phyloP scores from a whole-genome alignment of 2,113 vertebrate genomes.

The Callopanchax toddi region DNA sequence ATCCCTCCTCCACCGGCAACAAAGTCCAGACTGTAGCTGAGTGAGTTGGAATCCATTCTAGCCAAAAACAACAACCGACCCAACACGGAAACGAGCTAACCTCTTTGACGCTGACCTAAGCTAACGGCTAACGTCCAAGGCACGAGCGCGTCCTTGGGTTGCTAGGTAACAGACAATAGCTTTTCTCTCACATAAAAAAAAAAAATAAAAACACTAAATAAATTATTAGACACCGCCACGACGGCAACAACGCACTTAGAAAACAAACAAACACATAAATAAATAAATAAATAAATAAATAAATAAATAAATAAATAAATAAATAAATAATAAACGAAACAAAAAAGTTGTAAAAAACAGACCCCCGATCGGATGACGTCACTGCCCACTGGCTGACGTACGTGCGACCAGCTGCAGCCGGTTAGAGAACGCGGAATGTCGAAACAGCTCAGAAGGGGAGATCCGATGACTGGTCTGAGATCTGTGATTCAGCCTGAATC shows the following conservation, averaged over 20 bases:
- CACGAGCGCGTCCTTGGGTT: background rate
- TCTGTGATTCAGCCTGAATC: background rate
- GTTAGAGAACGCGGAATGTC: background rate
- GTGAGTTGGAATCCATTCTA: conserved; percentile 80
- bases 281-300: no score
- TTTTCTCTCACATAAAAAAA: background rate
- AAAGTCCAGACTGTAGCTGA: conserved; percentile 81
- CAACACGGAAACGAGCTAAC: background rate
- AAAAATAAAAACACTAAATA: no score
- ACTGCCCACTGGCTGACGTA: background rate
- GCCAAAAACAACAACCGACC: no score
- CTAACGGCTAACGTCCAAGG: no score
- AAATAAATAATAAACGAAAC: no score
- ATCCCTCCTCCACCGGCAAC: conserved; percentile 81
- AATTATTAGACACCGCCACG: no score
- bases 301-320: no score
- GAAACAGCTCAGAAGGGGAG: background rate
- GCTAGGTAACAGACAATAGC: conserved; percentile 23
- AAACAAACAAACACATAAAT: no score
- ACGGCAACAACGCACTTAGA: no score
- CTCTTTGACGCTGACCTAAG: no score
- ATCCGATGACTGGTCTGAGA: background rate
- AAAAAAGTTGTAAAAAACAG: conserved; percentile 1
- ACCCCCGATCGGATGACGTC: conserved; percentile 6
- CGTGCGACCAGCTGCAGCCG: conserved; percentile 1